phyloP scores from a whole-genome alignment of 37 sponge, comb jelly and placozoan species.

The Beroe ovata region DNA sequence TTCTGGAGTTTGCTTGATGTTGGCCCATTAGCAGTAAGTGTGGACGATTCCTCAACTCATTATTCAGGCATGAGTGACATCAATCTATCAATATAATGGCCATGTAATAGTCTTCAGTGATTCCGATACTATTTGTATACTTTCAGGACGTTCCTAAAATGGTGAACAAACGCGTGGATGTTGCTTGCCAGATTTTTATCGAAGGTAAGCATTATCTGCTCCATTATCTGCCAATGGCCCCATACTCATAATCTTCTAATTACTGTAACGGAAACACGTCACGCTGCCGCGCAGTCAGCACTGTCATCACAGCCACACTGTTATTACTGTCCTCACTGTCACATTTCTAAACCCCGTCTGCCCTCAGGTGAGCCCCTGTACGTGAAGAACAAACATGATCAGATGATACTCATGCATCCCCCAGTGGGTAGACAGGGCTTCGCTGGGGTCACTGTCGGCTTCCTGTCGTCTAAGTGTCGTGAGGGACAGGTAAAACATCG shows the following conservation, averaged over 20 bases:
- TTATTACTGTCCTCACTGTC: too few species aligned
- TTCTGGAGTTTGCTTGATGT: conserved; percentile 34
- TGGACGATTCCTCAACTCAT: too few species aligned
- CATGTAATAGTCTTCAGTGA: too few species aligned
- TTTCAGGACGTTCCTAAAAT: conserved; percentile 59
- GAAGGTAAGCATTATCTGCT: conserved; percentile 22
- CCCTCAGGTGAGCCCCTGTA: conserved; percentile 50
- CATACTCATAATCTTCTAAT: too few species aligned
- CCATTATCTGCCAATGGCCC: too few species aligned
- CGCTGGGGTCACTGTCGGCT: conserved; percentile 45
- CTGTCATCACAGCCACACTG: too few species aligned
- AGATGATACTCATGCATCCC: conserved; percentile 66
- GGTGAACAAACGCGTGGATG: conserved; percentile 22
- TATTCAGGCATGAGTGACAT: too few species aligned
- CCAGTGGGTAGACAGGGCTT: conserved; percentile 4
- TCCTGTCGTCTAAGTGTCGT: background rate
- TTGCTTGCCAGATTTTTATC: conserved; percentile 23
- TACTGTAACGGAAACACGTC: too few species aligned
- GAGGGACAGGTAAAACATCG: conserved; percentile 66
- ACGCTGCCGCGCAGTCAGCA: too few species aligned
- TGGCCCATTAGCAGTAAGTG: conserved; percentile 1
- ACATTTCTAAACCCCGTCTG: too few species aligned
- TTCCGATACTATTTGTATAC: too few species aligned
- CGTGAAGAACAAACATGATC: conserved; percentile 19
- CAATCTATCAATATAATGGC: too few species aligned